Percentiles rank a stretch among this genome's conserved stretches.
Conservation (phyloP, 2,888 invertebrate genomes). For the Ethmia dodecea region DNA sequence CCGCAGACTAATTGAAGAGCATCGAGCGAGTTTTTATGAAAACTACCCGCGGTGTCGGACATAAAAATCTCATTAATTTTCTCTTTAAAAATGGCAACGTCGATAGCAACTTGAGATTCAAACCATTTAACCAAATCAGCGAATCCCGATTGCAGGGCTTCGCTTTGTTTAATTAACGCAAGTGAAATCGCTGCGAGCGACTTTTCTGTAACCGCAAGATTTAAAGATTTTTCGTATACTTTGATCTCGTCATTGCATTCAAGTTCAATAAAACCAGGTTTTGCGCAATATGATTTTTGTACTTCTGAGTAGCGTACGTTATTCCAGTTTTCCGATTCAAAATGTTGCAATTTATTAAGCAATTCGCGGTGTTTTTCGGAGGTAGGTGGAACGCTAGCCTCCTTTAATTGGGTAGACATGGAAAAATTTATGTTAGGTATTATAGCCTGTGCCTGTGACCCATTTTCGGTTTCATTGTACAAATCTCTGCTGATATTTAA, state of each 20-base stretch:
- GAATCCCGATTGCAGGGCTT: neutral
- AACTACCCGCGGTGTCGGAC: neutral
- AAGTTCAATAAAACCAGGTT: neutral
- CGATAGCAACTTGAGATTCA: neutral
- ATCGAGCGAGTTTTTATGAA: conserved; percentile 1
- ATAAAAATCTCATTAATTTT: conserved; percentile 3
- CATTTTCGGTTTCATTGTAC: neutral
- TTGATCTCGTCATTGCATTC: conserved; percentile 3
- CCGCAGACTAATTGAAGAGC: neutral
- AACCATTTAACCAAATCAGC: neutral
- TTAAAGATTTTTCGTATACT: neutral
- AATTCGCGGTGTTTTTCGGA: neutral
- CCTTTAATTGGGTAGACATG: neutral
- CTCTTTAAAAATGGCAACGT: neutral
- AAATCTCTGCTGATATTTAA: neutral
- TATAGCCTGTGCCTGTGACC: neutral
- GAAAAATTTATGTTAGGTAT: neutral
- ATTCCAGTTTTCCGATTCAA: neutral
- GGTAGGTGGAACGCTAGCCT: neutral
- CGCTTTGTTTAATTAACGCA: neutral
- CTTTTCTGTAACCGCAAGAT: neutral
- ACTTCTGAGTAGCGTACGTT: neutral
- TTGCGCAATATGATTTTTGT: neutral
- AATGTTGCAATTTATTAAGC: neutral
- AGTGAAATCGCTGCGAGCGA: neutral